These are phyloP conservation scores for Rhegmatorhina hoffmannsi DNA, from an alignment of 2,113 vertebrate genomes.

Conservation along the genomic window DNA sequence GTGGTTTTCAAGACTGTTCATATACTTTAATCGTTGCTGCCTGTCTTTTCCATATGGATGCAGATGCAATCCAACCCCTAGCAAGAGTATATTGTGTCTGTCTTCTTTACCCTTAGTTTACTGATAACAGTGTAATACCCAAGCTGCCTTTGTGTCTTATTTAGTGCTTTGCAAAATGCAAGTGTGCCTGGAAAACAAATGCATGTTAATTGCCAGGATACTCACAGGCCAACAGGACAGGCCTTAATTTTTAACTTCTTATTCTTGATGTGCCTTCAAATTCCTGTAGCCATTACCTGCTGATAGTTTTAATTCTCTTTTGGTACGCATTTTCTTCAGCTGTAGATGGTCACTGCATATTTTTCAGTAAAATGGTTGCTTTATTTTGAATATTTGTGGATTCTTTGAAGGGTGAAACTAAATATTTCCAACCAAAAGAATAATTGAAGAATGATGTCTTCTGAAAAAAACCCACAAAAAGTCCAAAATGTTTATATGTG, in stretches of 20 bases:
- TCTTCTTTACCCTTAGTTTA: neutral
- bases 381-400: neutral
- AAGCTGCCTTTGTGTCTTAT: neutral
- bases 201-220: neutral
- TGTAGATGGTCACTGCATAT: neutral
- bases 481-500: neutral
- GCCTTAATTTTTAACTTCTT: neutral
- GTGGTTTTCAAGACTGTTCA: neutral
- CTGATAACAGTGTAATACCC: rapidly evolving
- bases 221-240: neutral
- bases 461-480: neutral
- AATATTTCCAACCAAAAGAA: neutral
- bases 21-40: neutral
- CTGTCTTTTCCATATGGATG: neutral
- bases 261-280: neutral
- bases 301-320: neutral
- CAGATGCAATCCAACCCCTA: neutral
- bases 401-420: neutral
- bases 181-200: neutral
- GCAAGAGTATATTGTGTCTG: neutral
- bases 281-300: neutral
- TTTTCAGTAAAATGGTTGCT: neutral
- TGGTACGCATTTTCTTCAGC: neutral
- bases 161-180: neutral
- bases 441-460: neutral